Evolutionary conservation across 2,888 invertebrate genomes (phyloP), one percentile per base, ranked within the genome.

Genomic region (Pinctada fucata): DNA sequence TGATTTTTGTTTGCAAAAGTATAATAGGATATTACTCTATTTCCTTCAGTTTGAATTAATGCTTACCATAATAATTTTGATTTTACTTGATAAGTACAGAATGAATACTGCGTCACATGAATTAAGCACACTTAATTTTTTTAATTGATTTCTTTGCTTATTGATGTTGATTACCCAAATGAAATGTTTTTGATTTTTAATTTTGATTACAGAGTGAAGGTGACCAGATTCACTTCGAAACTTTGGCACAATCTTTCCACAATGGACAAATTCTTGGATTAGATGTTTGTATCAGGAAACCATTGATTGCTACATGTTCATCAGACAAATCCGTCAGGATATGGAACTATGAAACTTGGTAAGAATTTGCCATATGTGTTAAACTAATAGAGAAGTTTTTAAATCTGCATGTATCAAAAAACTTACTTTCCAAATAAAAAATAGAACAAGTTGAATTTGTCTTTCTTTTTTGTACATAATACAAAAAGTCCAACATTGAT

Each of bases 341-440:
- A 69, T 98, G 98, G 98, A 97, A 98, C 91, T 98, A 97, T 91
- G 96, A 97, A 93, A 96, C 95, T 0, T 95, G 96, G 90, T 95
- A 82, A 79, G 85, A 69, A 47, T 65, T 49, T 66, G 6, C 16
- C 66, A 31, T 31, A 31, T 31, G 31, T 31, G 31, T 31, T 31
- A 31, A 31, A 31, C 31, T 31, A 31, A 31, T 31, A 31, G 31
- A 31, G 31, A 31, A 58, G 63, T 58, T 58, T 58, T 58, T 58
- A 58, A 8, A 58, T 58, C 10, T 10, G n/a, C 8, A 58, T 58
- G 63, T 58, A 58, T 58, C 10, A 58, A 58, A 10, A 10, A 10
- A 58, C 63, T 58, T 58, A 58, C 63, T 10, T 58, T 8, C 31
- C 31, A 31, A 31, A 31, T 31, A 31, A 31, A 31, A 31, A 31